Evolutionary conservation across 2,888 invertebrate genomes (phyloP).

Genomic region (Diaperis boleti): DNA sequence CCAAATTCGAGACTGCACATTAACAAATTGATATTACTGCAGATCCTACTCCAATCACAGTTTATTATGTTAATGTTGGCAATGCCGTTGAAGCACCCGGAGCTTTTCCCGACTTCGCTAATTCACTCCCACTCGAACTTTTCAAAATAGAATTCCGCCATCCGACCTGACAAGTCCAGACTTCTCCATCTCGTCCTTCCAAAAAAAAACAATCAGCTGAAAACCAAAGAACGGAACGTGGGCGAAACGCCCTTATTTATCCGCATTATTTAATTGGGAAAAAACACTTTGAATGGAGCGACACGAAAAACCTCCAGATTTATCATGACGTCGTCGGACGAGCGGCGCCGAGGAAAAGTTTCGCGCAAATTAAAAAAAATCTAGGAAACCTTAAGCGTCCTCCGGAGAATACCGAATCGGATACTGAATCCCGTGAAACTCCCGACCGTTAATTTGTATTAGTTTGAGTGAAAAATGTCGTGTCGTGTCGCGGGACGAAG

Average conservation of each 20-base stretch:
- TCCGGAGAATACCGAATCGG: constrained; percentile 27
- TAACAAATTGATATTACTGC: too few species aligned
- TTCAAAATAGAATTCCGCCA: too few species aligned
- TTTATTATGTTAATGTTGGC: too few species aligned
- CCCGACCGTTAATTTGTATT: constrained; percentile 29
- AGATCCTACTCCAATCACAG: too few species aligned
- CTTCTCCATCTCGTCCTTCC: background rate
- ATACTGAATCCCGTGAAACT: constrained; percentile 16
- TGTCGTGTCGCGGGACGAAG: constrained; percentile 12
- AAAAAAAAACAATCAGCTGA: too few species aligned
- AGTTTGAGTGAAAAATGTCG: constrained; percentile 25
- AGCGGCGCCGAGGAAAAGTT: constrained; percentile 5
- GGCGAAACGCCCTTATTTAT: too few species aligned
- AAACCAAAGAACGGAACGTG: too few species aligned
- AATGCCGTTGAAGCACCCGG: too few species aligned
- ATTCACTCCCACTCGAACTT: too few species aligned
- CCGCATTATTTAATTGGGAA: constrained; percentile 2
- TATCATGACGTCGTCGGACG: constrained; percentile 2
- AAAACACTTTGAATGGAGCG: constrained; percentile 3
- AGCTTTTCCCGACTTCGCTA: too few species aligned
- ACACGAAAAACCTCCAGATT: constrained; percentile 4
- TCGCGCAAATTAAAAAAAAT: constrained; percentile 24
- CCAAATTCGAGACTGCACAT: too few species aligned
- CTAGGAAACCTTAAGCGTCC: constrained; percentile 16
- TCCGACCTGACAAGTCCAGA: too few species aligned